Evolutionary conservation across 2,797 vertebrate genomes (phyloP), one percentile per base, ranked within the genome.

Genomic region (Garrulus glandarius): DNA sequence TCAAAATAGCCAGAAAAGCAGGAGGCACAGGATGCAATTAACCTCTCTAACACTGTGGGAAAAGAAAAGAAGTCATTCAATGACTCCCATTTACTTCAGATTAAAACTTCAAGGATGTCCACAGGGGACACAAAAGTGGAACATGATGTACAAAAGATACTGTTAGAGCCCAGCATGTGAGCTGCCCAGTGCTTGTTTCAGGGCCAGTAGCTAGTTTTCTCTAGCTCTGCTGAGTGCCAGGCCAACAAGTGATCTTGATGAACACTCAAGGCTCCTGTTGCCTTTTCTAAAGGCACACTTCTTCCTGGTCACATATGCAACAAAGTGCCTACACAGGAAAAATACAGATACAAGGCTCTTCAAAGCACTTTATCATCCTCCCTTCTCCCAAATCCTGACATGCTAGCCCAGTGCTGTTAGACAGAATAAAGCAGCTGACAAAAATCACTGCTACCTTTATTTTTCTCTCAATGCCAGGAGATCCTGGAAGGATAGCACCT

Each of bases 1-100:
- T 89, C 92, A 96, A 92, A 96, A 96, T 34, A 95, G 70, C 80
- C 53, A 94, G 95, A 94, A 94, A 95, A 96, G 83, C 96, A 95
- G 86, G 94, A 92, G 86, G 39, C 63, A 69, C 89, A 89, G 91
- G 86, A 92, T 84, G 85, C 67, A 87, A 82, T 79, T 92, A 89
- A 92, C 72, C 72, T 92, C 84, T 75, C 53, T 86, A 87, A 84
- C 65, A 75, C 77, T 89, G 84, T 91, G 88, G 86, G 92, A 91
- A 92, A 92, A 68, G 22, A 21, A 91, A 64, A 53, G 52, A 74
- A 77, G 30, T 78, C 63, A 76, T 2, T 37, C 44, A 95, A 49
- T 74, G 79, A 59, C 60, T 90, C n/a, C 39, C n/a, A 61, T 81
- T 82, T 53, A 72, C 55, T 92, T 89, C 78, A 92, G 78, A 52